These are phyloP conservation scores for Nezara viridula DNA, from an alignment of 2,888 invertebrate genomes.

Conservation along the genomic window DNA sequence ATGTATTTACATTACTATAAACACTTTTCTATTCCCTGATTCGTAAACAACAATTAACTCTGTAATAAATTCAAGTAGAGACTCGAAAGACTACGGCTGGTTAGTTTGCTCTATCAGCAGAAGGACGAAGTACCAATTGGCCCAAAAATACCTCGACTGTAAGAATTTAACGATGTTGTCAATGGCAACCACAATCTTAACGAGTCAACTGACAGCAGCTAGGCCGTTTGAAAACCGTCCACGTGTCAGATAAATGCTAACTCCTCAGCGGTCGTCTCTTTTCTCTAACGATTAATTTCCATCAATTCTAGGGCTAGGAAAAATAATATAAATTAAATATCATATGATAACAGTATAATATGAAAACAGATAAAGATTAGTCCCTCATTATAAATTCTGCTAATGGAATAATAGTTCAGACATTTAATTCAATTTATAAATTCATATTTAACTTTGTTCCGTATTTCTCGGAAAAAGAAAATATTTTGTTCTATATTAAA, in stretches of 20 bases:
- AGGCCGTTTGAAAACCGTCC: background rate
- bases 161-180: slow-evolving; percentile 31
- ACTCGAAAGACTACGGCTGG: background rate
- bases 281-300: background rate
- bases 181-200: background rate
- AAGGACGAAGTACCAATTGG: background rate
- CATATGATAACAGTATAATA: too few species aligned
- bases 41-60: background rate
- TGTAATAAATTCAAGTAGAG: background rate
- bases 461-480: too few species aligned
- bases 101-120: background rate
- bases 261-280: background rate
- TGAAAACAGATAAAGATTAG: too few species aligned
- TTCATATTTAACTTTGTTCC: too few species aligned
- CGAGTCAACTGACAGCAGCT: background rate
- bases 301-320: background rate
- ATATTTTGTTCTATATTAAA: too few species aligned
- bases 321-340: too few species aligned
- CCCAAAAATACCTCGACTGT: background rate
- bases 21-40: background rate
- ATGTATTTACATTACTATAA: too few species aligned
- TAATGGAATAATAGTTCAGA: too few species aligned
- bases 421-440: too few species aligned
- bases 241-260: background rate
- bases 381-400: too few species aligned